These are phyloP conservation scores for Centroberyx gerrardi DNA, from an alignment of 2,797 vertebrate genomes.

Conservation along the genomic window DNA sequence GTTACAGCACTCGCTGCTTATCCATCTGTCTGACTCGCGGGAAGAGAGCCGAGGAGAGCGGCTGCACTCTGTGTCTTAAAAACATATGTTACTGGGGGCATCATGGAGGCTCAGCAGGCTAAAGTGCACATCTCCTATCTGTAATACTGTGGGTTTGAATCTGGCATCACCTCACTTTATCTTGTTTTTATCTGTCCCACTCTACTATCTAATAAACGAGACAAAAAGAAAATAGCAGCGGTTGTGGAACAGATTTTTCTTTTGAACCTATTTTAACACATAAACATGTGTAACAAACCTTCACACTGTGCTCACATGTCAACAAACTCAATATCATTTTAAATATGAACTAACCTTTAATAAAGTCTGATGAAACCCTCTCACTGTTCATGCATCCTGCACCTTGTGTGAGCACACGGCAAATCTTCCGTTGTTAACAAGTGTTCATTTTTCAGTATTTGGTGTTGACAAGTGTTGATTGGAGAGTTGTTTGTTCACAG, in stretches of 20 bases:
- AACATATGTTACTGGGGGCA: slow-evolving; percentile 27
- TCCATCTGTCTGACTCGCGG: slow-evolving; percentile 32
- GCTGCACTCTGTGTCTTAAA: slow-evolving; percentile 50
- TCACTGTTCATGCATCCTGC: background rate
- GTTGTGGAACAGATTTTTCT: background rate
- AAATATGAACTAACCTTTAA: background rate
- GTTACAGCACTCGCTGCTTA: slow-evolving; percentile 27
- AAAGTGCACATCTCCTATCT: slow-evolving; percentile 33
- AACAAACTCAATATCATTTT: background rate
- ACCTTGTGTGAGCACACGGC: background rate
- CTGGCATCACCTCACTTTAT: slow-evolving; percentile 2
- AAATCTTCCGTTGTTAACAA: background rate
- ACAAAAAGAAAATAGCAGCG: slow-evolving; percentile 4
- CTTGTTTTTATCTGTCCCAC: slow-evolving; percentile 8
- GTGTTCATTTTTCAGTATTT: background rate
- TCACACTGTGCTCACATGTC: background rate
- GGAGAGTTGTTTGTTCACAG: background rate
- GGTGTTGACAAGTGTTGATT: background rate
- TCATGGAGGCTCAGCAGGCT: slow-evolving; percentile 31
- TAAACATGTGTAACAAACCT: too few species aligned
- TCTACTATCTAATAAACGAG: slow-evolving; percentile 16
- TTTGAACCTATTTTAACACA: background rate
- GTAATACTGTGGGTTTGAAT: slow-evolving; percentile 42
- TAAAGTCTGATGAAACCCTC: background rate
- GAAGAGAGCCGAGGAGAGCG: slow-evolving; percentile 18